A percentile compares a stretch with the other conserved stretches of the same genome.
These are phyloP conservation scores for Pterois miles DNA, from an alignment of 2,797 vertebrate genomes.

Conservation along the genomic window DNA sequence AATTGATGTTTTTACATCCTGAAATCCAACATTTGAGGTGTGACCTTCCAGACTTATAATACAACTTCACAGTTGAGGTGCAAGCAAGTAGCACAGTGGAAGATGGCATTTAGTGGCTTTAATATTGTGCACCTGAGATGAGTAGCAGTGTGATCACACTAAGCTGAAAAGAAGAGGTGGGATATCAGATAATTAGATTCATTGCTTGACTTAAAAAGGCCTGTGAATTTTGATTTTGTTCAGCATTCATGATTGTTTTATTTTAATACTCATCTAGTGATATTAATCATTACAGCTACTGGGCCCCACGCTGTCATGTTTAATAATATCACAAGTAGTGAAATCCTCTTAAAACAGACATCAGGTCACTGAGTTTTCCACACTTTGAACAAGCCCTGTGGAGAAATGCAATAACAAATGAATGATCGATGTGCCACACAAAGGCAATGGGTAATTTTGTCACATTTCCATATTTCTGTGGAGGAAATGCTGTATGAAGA, in stretches of 20 bases:
- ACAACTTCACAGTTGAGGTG: slow-evolving; percentile 14
- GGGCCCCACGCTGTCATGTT: slow-evolving; percentile 39
- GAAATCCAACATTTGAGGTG: slow-evolving; percentile 32
- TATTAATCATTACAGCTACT: slow-evolving; percentile 44
- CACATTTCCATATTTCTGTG: slow-evolving; percentile 9
- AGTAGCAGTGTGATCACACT: slow-evolving; percentile 17
- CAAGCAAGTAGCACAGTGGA: slow-evolving; percentile 1
- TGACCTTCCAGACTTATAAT: slow-evolving; percentile 9
- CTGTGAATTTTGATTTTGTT: slow-evolving; percentile 6
- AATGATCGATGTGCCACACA: slow-evolving; percentile 25
- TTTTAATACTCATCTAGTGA: not conserved
- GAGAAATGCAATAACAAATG: slow-evolving; percentile 17
- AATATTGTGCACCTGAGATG: slow-evolving; percentile 20
- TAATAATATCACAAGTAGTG: slow-evolving; percentile 37
- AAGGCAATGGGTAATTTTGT: slow-evolving; percentile 8
- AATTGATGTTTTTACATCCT: slow-evolving; percentile 34
- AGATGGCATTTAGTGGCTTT: slow-evolving; percentile 38
- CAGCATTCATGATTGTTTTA: not conserved
- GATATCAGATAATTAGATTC: slow-evolving; percentile 46
- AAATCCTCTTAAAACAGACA: slow-evolving; percentile 34
- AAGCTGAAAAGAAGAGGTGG: slow-evolving; percentile 15
- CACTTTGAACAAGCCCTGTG: slow-evolving; percentile 21
- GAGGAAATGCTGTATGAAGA: not conserved
- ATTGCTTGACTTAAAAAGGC: slow-evolving; percentile 21
- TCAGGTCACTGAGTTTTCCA: slow-evolving; percentile 29